Evolutionary conservation across 2,797 vertebrate genomes (phyloP), one percentile per base, ranked within the genome.

Genomic region (Liasis olivaceus): DNA sequence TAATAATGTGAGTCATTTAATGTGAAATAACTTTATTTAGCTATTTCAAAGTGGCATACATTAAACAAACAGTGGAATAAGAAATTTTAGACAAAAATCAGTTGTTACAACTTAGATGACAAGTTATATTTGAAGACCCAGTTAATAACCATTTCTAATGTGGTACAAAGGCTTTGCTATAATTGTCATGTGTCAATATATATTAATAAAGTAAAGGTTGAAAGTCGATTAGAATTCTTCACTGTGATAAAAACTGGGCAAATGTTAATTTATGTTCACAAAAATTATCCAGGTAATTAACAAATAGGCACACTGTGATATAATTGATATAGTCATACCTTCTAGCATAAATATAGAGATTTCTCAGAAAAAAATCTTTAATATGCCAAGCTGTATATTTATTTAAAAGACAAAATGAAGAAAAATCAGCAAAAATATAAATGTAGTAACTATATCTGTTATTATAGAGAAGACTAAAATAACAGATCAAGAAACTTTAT

Each of bases 401-500:
- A 60, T 88, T 81, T 36, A 81, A 89, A 69, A 28, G 62, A 3
- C 85, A 22, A 89, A 63, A n/a, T 93, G 59, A 88, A 92, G 77
- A 86, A 94, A 94, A 66, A 69, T 15, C 42, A 90, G 94, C 94
- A 42, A 81, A 95, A 85, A 93, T 88, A 66, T 84, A 0, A 0
- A 81, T 3, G 8, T 77, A 17, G 17, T 42, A 77, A 77, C 17
- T 42, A 77, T 66, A 66, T 66, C n/a, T 77, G 72, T 47, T 81
- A 81, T 22, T 81, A 4, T 17, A 81, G 36, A 81, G 8, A 81
- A 36, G 20, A 81, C 24, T 93, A 91, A 90, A 92, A 1, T 63
- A 95, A 89, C 90, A 92, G 92, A 91, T 94, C 92, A 96, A 92
- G 90, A 94, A 93, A 95, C 93, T 85, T 89, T 93, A 72, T 95